Evolutionary conservation across 2,888 invertebrate species (phyloP).

Genomic region (Andrena praecox): DNA sequence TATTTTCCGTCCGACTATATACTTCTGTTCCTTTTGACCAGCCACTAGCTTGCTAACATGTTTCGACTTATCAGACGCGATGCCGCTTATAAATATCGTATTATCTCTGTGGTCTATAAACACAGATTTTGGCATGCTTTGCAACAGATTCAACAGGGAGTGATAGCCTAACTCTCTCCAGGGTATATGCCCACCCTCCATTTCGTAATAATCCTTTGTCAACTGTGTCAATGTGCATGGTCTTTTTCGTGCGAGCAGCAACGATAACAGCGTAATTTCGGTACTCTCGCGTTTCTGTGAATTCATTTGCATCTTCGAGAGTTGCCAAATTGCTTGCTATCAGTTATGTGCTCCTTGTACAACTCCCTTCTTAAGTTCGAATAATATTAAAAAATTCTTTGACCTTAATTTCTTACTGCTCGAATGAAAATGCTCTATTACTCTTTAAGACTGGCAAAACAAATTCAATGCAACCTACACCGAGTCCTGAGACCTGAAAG

Average conservation of each 20-base stretch:
- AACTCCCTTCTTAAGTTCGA: background rate
- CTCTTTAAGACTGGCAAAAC: background rate
- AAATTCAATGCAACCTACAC: background rate
- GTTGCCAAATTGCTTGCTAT: background rate
- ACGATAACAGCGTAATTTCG: constrained; percentile 63
- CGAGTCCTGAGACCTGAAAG: background rate
- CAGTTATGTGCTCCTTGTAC: background rate
- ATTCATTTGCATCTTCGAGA: constrained; percentile 25
- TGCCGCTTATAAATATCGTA: constrained; percentile 52
- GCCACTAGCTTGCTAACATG: constrained; percentile 76
- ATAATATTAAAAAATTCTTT: background rate
- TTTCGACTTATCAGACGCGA: constrained; percentile 68
- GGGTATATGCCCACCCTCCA: constrained; percentile 72
- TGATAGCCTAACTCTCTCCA: constrained; percentile 66
- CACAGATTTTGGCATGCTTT: constrained; percentile 62
- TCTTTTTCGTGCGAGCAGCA: constrained; percentile 64
- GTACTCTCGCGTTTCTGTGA: constrained; percentile 53
- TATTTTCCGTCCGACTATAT: background rate
- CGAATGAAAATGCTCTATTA: background rate
- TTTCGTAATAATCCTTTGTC: constrained; percentile 60
- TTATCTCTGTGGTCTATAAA: constrained; percentile 20
- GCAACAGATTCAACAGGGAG: constrained; percentile 66
- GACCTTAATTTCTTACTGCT: background rate
- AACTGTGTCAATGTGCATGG: constrained; percentile 11
- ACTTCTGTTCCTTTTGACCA: constrained; percentile 63